Evolutionary conservation across 2,113 vertebrate genomes (phyloP).

Genomic region (Pelobates fuscus): DNA sequence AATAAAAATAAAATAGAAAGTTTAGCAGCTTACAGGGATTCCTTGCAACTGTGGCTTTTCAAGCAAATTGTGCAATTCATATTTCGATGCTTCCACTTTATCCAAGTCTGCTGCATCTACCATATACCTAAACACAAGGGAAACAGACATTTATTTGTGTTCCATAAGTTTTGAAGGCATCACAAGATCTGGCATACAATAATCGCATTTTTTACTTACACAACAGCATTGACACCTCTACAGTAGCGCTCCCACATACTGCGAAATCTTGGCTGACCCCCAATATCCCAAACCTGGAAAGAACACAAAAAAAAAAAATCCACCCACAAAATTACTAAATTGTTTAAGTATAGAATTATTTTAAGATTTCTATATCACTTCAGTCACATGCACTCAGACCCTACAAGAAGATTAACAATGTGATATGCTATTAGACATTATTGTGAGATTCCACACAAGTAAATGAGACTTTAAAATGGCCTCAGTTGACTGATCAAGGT

Average conservation of each 20-base stretch:
- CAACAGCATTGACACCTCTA: constrained; percentile 71
- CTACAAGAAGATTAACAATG: too few species aligned
- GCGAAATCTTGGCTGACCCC: constrained; percentile 68
- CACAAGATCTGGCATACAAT: neutral
- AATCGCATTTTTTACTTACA: constrained; percentile 63
- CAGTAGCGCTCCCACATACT: constrained; percentile 73
- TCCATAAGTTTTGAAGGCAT: too few species aligned
- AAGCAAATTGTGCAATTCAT: constrained; percentile 69
- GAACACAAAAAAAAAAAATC: neutral
- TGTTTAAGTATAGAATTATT: too few species aligned
- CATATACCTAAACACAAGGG: constrained; percentile 61
- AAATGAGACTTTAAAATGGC: too few species aligned
- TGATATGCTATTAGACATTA: too few species aligned
- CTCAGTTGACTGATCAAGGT: too few species aligned
- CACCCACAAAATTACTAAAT: too few species aligned
- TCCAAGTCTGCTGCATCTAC: constrained; percentile 71
- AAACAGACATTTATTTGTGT: neutral
- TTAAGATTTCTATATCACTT: too few species aligned
- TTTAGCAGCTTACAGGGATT: constrained; percentile 65
- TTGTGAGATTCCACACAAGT: too few species aligned
- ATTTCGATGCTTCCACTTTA: constrained; percentile 72
- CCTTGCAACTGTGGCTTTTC: constrained; percentile 70
- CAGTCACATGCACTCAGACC: too few species aligned
- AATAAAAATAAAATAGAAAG: too few species aligned
- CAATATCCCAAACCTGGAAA: constrained; percentile 66